Percentiles rank a stretch among this genome's conserved stretches.
Evolutionary conservation across 2,797 vertebrate species (phyloP).

Genomic region (Sebastes matsubarae): DNA sequence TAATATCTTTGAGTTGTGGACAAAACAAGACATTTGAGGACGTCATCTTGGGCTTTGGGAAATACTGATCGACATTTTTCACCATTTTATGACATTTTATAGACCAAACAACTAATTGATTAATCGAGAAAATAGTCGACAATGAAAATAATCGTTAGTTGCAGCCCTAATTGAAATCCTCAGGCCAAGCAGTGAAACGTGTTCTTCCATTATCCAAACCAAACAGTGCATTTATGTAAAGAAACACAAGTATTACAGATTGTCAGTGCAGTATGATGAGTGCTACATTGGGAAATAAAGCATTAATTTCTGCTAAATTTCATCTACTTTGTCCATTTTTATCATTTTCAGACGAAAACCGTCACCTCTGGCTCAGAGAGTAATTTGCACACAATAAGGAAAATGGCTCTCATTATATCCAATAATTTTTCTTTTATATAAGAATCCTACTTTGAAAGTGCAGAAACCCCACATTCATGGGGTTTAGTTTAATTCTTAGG

Average conservation of each 20-base stretch:
- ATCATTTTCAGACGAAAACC: constrained; percentile 2
- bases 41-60: too few relatives aligned
- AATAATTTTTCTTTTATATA: neutral
- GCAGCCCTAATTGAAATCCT: neutral
- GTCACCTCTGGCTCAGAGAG: neutral
- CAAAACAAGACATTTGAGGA: too few relatives aligned
- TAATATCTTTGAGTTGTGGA: too few relatives aligned
- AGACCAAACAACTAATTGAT: too few relatives aligned
- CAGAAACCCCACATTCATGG: constrained; percentile 7
- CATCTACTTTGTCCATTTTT: neutral
- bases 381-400: constrained; percentile 1
- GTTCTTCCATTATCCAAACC: constrained; percentile 29
- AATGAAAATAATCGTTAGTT: too few relatives aligned
- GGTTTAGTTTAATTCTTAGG: constrained; percentile 11
- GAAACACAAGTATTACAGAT: constrained; percentile 48
- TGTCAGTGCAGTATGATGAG: constrained; percentile 62
- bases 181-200: constrained; percentile 7
- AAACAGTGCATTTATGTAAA: constrained; percentile 47
- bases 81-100: too few relatives aligned
- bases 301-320: neutral
- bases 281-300: constrained; percentile 3
- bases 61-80: too few relatives aligned
- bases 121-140: too few relatives aligned
- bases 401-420: neutral
- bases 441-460: constrained; percentile 37